phyloP scores from a whole-genome alignment of 2,888 invertebrate species.

The Hecatera dysodea region DNA sequence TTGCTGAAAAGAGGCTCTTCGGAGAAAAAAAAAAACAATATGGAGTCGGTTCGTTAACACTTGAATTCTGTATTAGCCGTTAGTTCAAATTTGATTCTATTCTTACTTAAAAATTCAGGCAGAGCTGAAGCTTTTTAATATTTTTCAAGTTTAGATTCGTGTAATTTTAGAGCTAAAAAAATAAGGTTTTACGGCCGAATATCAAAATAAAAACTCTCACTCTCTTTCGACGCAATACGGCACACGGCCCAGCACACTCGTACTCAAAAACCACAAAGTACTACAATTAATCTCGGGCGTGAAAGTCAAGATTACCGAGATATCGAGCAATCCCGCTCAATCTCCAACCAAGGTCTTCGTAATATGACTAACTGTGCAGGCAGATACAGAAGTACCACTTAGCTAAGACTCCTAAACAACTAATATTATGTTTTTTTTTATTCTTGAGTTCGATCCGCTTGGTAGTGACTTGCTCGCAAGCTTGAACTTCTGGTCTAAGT shows the following conservation, averaged over 20 bases:
- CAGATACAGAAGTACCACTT: slow-evolving; percentile 30
- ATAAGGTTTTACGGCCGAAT: background rate
- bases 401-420: background rate
- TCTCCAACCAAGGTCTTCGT: slow-evolving; percentile 68
- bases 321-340: slow-evolving; percentile 64
- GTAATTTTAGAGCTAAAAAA: background rate
- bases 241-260: slow-evolving; percentile 36
- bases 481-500: too few species aligned
- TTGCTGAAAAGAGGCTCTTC: slow-evolving; percentile 27
- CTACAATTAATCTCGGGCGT: slow-evolving; percentile 64
- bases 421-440: background rate
- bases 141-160: background rate
- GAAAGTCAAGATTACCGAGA: slow-evolving; percentile 67
- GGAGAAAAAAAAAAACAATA: slow-evolving; percentile 36
- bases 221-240: slow-evolving; percentile 28
- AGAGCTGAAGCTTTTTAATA: too few species aligned
- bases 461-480: too few species aligned
- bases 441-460: background rate
- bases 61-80: slow-evolving; percentile 37
- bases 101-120: slow-evolving; percentile 7
- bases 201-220: slow-evolving; percentile 12
- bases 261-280: slow-evolving; percentile 60
- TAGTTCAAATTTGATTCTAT: slow-evolving; percentile 43
- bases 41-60: slow-evolving; percentile 25
- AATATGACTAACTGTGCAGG: slow-evolving; percentile 55